A percentile compares a stretch with the other conserved stretches of the same genome.
Evolutionary conservation across 2,797 vertebrate genomes (phyloP).

Genomic region (Euthynnus affinis): DNA sequence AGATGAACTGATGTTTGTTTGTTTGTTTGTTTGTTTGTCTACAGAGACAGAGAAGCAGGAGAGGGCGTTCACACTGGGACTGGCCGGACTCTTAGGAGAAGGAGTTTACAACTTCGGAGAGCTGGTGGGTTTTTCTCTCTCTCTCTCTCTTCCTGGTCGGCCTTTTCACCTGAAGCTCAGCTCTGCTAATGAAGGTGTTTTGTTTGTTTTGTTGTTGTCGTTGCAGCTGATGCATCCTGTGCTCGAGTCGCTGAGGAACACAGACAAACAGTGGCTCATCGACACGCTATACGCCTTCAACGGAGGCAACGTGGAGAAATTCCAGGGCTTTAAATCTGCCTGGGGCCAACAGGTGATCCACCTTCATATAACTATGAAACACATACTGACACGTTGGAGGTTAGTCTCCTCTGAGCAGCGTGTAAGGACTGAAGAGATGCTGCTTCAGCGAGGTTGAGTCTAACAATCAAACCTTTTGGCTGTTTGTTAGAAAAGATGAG

Average conservation of each 20-base stretch:
- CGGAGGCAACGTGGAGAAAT: conserved; percentile 95
- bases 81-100: conserved; percentile 96
- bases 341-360: conserved; percentile 95
- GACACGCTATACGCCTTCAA: conserved; percentile 98
- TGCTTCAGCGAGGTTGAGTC: background rate
- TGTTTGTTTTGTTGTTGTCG: too few relatives aligned
- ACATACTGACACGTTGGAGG: background rate
- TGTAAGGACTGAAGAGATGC: background rate
- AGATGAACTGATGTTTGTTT: background rate
- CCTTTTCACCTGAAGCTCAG: background rate
- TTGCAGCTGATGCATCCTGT: conserved; percentile 97
- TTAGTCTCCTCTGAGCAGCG: background rate
- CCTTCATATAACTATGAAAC: too few relatives aligned
- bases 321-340: conserved; percentile 92
- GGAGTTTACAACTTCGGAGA: conserved; percentile 99
- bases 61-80: conserved; percentile 95
- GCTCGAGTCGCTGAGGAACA: conserved; percentile 93
- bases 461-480: background rate
- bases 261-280: conserved; percentile 97
- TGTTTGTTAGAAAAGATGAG: background rate
- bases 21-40: conserved; percentile 21
- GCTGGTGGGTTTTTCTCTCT: conserved; percentile 88
- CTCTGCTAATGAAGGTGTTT: background rate
- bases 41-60: conserved; percentile 97
- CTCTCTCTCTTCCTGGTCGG: too few relatives aligned